Evolutionary conservation across 2,888 invertebrate genomes (phyloP).

Genomic region (Drosophila prolongata): DNA sequence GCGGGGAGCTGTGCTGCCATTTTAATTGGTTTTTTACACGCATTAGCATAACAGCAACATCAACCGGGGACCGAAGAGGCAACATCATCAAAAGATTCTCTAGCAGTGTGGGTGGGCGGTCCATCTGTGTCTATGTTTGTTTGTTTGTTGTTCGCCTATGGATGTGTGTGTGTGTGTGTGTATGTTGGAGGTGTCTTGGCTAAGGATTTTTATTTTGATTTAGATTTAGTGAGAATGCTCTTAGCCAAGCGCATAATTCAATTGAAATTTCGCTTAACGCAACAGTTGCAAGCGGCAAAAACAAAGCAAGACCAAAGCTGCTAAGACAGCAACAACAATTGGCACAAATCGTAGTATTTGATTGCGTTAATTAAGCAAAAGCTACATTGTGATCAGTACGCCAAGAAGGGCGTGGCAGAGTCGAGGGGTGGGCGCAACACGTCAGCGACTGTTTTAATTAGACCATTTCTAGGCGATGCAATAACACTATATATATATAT

Average conservation of each 20-base stretch:
- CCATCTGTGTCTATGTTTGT: constrained; percentile 7
- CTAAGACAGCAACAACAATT: constrained; percentile 56
- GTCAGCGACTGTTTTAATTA: constrained; percentile 70
- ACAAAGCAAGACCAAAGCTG: constrained; percentile 14
- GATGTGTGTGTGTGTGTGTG: neutral
- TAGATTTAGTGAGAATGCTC: constrained; percentile 74
- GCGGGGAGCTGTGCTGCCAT: constrained; percentile 49
- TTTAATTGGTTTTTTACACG: constrained; percentile 70
- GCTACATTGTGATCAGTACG: constrained; percentile 43
- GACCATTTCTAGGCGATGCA: constrained; percentile 59
- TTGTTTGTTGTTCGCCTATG: constrained; percentile 15
- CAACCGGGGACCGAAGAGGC: constrained; percentile 13
- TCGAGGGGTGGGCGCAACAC: constrained; percentile 27
- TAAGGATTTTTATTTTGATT: constrained; percentile 24
- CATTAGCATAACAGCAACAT: constrained; percentile 61
- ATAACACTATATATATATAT: constrained; percentile 18
- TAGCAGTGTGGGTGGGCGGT: constrained; percentile 29
- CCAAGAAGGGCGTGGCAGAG: constrained; percentile 2
- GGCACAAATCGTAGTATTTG: constrained; percentile 71
- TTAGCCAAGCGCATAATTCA: constrained; percentile 80
- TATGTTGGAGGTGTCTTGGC: constrained; percentile 29
- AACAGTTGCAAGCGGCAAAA: constrained; percentile 31
- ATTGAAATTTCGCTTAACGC: constrained; percentile 69
- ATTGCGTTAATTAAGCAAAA: constrained; percentile 77
- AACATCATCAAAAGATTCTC: constrained; percentile 36